phyloP scores from a whole-genome alignment of 2,113 vertebrate species.

The Xyrauchen texanus region DNA sequence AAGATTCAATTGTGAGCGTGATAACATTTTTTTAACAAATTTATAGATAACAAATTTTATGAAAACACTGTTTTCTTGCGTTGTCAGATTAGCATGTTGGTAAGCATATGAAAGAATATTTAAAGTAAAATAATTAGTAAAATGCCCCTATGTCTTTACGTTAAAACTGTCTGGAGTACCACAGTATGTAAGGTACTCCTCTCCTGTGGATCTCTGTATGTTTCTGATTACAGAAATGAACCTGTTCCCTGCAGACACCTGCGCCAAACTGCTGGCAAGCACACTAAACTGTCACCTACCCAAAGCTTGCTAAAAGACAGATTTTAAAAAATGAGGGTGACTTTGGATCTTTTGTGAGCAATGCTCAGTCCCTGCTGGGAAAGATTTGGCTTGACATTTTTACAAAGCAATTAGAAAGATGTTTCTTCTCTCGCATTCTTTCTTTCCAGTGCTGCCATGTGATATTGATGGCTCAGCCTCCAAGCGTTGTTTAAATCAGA shows the following conservation, averaged over 20 bases:
- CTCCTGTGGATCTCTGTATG: slow-evolving; percentile 13
- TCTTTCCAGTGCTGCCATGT: slow-evolving; percentile 28
- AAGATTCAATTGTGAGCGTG: too few species aligned
- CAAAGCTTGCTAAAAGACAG: slow-evolving; percentile 28
- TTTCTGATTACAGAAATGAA: slow-evolving; percentile 39
- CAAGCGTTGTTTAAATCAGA: slow-evolving; percentile 33
- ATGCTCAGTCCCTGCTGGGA: slow-evolving; percentile 35
- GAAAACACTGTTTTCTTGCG: too few species aligned
- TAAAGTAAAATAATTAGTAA: too few species aligned
- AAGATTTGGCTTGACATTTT: slow-evolving; percentile 53
- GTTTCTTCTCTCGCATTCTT: slow-evolving; percentile 7
- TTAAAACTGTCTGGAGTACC: slow-evolving; percentile 30
- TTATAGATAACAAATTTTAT: too few species aligned
- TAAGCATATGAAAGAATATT: too few species aligned
- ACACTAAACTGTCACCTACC: slow-evolving; percentile 1
- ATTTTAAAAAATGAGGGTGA: slow-evolving; percentile 22
- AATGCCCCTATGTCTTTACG: not conserved
- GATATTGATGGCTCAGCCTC: slow-evolving; percentile 31
- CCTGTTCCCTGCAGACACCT: slow-evolving; percentile 20
- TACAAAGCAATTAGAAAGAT: slow-evolving; percentile 48
- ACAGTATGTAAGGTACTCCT: slow-evolving; percentile 31
- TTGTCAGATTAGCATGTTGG: too few species aligned
- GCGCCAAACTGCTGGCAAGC: slow-evolving; percentile 33
- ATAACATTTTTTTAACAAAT: too few species aligned
- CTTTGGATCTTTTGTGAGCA: slow-evolving; percentile 44